Evolutionary conservation across 2,888 invertebrate genomes (phyloP).

Genomic region (Bimastos eiseni): DNA sequence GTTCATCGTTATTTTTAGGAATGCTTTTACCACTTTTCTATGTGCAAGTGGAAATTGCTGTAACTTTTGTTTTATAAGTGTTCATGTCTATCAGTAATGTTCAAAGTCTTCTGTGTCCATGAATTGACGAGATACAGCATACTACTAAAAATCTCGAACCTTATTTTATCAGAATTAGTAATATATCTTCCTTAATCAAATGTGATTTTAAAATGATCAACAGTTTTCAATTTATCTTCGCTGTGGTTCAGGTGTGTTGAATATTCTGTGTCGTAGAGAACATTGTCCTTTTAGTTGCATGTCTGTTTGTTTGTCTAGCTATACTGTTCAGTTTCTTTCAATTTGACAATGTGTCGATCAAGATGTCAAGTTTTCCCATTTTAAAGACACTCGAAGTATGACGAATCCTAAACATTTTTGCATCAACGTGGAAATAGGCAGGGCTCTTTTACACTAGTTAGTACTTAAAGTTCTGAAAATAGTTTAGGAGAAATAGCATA

Average conservation of each 20-base stretch:
- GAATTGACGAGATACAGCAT: no score
- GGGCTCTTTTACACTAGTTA: not conserved
- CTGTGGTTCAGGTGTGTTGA: not conserved
- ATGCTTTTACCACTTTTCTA: not conserved
- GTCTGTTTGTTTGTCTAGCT: not conserved
- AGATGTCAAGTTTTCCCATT: not conserved
- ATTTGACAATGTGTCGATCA: no score
- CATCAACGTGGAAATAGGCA: no score
- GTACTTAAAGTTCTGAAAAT: not conserved
- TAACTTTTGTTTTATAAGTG: not conserved
- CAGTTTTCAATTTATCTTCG: not conserved
- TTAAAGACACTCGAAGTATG: not conserved
- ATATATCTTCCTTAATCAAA: not conserved
- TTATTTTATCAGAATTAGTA: not conserved
- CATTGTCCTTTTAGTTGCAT: not conserved
- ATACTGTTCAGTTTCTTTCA: no score
- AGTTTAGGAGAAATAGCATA: no score
- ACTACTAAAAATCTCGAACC: not conserved
- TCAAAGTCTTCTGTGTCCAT: not conserved
- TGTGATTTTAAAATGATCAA: not conserved
- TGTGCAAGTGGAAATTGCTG: not conserved
- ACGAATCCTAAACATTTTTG: not conserved
- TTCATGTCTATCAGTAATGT: not conserved
- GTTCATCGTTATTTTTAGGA: not conserved
- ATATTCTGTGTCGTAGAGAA: not conserved